phyloP scores from a whole-genome alignment of 2,113 vertebrate species.

The Percina caprodes region DNA sequence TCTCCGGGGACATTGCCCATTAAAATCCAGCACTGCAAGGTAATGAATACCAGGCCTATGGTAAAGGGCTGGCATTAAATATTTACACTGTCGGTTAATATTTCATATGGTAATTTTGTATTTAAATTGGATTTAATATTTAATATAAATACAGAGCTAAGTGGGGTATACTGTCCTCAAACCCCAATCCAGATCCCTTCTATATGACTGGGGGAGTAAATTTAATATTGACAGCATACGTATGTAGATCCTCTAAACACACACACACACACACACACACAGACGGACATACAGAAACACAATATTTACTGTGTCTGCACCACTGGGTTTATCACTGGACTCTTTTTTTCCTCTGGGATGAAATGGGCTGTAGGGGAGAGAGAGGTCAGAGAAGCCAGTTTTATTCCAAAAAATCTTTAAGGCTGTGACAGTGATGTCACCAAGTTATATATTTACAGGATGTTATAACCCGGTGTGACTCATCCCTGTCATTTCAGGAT shows the following conservation, averaged over 20 bases:
- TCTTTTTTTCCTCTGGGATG: constrained; percentile 2
- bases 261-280: constrained; percentile 25
- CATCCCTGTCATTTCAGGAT: not conserved
- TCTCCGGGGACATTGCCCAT: constrained; percentile 67
- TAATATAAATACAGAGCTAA: constrained; percentile 84
- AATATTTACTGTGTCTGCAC: not conserved
- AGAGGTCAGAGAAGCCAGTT: not conserved
- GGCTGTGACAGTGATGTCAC: not conserved
- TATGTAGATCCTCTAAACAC: constrained; percentile 29
- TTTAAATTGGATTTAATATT: constrained; percentile 87
- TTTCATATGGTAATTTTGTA: constrained; percentile 84
- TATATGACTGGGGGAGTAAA: constrained; percentile 53
- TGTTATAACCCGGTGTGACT: not conserved
- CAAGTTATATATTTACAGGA: not conserved
- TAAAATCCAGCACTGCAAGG: constrained; percentile 74
- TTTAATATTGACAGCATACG: constrained; percentile 54
- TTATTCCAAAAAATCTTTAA: not conserved
- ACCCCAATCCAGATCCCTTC: constrained; percentile 69
- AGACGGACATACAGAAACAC: constrained; percentile 14
- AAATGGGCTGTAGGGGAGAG: not conserved
- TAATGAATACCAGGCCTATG: constrained; percentile 78
- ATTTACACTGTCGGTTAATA: constrained; percentile 82
- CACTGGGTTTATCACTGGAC: not conserved
- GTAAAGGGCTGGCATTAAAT: constrained; percentile 85
- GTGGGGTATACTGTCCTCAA: constrained; percentile 76